Percentiles rank a stretch among this genome's conserved stretches.
These are phyloP conservation scores for Chymomyza procnemis DNA, from an alignment of 2,888 invertebrate genomes.

Conservation along the genomic window DNA sequence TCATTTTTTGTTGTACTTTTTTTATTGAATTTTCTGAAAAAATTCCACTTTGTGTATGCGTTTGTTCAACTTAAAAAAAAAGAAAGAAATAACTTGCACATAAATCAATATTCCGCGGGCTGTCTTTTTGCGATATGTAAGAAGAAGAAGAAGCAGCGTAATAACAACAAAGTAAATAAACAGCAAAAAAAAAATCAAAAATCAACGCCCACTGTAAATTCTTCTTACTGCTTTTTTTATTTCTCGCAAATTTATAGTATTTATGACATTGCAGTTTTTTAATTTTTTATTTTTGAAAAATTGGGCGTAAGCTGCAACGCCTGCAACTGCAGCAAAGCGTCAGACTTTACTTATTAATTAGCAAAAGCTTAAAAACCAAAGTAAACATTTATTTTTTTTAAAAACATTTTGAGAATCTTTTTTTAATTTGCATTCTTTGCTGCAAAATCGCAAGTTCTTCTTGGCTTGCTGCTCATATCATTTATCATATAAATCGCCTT, in stretches of 20 bases:
- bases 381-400: not conserved
- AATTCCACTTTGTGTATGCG: slow-evolving; percentile 56
- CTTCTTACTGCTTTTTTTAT: not conserved
- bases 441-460: not conserved
- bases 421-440: slow-evolving; percentile 56
- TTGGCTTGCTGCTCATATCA: slow-evolving; percentile 31
- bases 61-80: slow-evolving; percentile 64
- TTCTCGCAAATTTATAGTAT: slow-evolving; percentile 11
- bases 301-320: not conserved
- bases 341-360: slow-evolving; percentile 66
- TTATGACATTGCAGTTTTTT: not conserved
- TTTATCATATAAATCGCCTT: slow-evolving; percentile 55
- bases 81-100: no score
- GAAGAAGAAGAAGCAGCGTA: slow-evolving; percentile 30
- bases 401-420: slow-evolving; percentile 56
- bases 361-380: slow-evolving; percentile 29
- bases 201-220: slow-evolving; percentile 63
- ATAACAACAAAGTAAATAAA: slow-evolving; percentile 63
- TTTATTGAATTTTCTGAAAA: slow-evolving; percentile 49
- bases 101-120: slow-evolving; percentile 63
- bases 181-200: slow-evolving; percentile 57
- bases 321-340: slow-evolving; percentile 7
- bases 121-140: slow-evolving; percentile 43
- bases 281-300: slow-evolving; percentile 1
- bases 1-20: not conserved